A percentile compares a stretch with the other conserved stretches of the same genome.
These are phyloP conservation scores for Sorex maritimensis DNA, from an alignment of 2,797 vertebrate species.

Conservation along the genomic window DNA sequence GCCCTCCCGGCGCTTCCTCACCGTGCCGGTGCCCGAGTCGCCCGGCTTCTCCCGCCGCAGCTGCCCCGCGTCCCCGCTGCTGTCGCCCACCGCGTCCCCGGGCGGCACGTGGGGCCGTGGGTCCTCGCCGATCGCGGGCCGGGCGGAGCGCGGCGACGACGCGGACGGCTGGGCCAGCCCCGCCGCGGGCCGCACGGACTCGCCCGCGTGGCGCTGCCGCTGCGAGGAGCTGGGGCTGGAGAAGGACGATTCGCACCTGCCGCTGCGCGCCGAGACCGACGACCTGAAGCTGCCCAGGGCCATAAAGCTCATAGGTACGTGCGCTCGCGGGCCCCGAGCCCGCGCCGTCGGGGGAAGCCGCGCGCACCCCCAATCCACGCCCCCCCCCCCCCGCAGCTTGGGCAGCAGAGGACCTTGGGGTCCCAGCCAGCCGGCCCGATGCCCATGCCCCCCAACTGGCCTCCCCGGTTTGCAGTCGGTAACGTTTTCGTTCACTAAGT, in stretches of 20 bases:
- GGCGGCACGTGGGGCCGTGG: slow-evolving; percentile 55
- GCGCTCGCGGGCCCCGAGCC: neutral
- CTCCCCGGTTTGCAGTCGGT: neutral
- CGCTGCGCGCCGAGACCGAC: neutral
- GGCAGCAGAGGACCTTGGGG: too few relatives aligned
- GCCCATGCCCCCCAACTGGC: too few relatives aligned
- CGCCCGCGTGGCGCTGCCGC: slow-evolving; percentile 56
- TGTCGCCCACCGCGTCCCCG: slow-evolving; percentile 16
- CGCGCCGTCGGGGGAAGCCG: accelerated
- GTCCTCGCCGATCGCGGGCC: neutral
- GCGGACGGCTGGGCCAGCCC: neutral
- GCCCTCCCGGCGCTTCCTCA: slow-evolving; percentile 82
- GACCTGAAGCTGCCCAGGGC: slow-evolving; percentile 58
- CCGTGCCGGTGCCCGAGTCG: slow-evolving; percentile 76
- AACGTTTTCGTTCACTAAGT: neutral
- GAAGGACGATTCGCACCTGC: slow-evolving; percentile 43
- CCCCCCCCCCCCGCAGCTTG: neutral
- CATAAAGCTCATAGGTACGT: slow-evolving; percentile 67
- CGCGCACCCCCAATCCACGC: neutral
- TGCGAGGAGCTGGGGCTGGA: slow-evolving; percentile 49
- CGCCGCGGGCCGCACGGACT: neutral
- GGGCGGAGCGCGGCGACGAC: neutral
- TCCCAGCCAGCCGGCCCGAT: neutral
- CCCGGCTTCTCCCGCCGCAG: slow-evolving; percentile 71
- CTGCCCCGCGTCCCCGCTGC: neutral